Percentiles rank a stretch among this genome's conserved stretches.
Conservation (phyloP, 2,797 vertebrate species). For the Poecile montanus region DNA sequence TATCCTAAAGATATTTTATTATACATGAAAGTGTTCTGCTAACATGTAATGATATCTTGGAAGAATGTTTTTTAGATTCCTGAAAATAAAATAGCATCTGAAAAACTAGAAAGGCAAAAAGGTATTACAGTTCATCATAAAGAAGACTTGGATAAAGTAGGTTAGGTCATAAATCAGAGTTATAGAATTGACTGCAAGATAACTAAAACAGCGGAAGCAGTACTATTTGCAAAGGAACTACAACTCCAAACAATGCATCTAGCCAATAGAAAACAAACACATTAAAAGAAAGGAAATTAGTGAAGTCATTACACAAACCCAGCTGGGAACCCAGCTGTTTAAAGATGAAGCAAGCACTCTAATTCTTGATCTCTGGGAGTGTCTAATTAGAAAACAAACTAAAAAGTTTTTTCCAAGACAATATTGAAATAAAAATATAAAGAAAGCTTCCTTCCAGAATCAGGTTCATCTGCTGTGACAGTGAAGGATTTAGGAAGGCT, state of each 20-base stretch:
- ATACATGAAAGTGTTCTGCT: background rate
- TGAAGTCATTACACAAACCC: conserved; percentile 73
- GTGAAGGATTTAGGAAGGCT: conserved; percentile 9
- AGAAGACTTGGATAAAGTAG: conserved; percentile 44
- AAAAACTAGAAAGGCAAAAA: conserved; percentile 31
- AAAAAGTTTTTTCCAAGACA: conserved; percentile 58
- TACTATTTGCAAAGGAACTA: conserved; percentile 71
- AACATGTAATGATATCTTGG: conserved; percentile 34
- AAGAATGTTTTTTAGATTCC: conserved; percentile 9
- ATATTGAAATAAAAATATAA: conserved; percentile 46
- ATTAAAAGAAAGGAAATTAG: conserved; percentile 79
- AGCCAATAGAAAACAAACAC: conserved; percentile 70
- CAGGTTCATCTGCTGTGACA: background rate
- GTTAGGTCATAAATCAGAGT: conserved; percentile 59
- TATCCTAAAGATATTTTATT: conserved; percentile 40
- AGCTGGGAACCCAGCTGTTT: conserved; percentile 76
- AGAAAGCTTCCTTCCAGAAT: conserved; percentile 30
- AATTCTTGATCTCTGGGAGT: conserved; percentile 74
- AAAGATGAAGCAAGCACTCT: conserved; percentile 59
- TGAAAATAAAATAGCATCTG: conserved; percentile 31
- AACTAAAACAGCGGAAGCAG: conserved; percentile 65
- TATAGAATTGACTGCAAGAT: conserved; percentile 42
- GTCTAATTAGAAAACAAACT: conserved; percentile 72
- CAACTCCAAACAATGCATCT: conserved; percentile 68
- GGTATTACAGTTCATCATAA: conserved; percentile 12